phyloP scores from a whole-genome alignment of 1,140 invertebrate species.

The Cyrtorhinus lividipennis region DNA sequence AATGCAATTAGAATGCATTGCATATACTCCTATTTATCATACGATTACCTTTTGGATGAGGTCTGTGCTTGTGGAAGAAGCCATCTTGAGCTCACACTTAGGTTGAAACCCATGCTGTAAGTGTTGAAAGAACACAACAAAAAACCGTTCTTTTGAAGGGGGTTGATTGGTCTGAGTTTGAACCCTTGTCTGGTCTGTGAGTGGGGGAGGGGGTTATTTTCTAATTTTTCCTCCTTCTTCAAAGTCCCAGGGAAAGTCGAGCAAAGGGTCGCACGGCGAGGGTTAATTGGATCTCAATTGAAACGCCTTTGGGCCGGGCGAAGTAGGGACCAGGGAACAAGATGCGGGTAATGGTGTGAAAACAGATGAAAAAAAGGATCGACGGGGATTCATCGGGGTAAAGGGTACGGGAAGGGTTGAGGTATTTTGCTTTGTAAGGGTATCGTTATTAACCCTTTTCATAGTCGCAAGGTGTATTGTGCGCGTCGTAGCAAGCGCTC shows the following conservation, averaged over 20 bases:
- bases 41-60: too few relatives aligned
- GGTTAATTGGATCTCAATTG: not conserved
- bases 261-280: not conserved
- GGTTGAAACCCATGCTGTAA: too few relatives aligned
- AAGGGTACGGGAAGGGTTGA: not conserved
- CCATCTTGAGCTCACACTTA: too few relatives aligned
- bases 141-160: too few relatives aligned
- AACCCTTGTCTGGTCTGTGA: too few relatives aligned
- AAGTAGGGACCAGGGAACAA: not conserved
- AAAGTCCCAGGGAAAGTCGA: not conserved
- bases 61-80: too few relatives aligned
- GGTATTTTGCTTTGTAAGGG: not conserved
- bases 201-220: not conserved
- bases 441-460: constrained; percentile 6
- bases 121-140: too few relatives aligned
- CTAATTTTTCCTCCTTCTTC: not conserved
- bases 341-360: constrained; percentile 2
- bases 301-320: not conserved
- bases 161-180: too few relatives aligned
- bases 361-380: not conserved
- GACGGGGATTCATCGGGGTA: not conserved
- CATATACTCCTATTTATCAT: too few relatives aligned
- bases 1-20: too few relatives aligned
- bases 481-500: not conserved
- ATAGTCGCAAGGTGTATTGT: not conserved